Evolutionary conservation across 2,113 vertebrate genomes (phyloP).

Genomic region (Pyrgilauda ruficollis): DNA sequence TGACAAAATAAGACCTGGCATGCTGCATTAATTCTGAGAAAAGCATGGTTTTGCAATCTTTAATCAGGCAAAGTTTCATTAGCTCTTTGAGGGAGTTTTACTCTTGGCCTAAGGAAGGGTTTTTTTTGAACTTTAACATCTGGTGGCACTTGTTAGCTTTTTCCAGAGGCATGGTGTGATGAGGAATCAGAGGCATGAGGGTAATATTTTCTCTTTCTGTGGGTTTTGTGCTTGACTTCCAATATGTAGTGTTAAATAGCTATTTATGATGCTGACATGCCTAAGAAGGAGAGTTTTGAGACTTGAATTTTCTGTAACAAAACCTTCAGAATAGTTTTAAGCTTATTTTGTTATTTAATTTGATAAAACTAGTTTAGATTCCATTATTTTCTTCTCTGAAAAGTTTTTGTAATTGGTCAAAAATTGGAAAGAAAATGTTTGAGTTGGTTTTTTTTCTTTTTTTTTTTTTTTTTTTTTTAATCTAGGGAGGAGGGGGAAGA

Average conservation of each 20-base stretch:
- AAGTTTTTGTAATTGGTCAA: background rate
- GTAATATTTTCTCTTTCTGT: background rate
- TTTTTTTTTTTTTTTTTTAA: background rate
- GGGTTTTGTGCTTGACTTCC: background rate
- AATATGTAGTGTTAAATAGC: background rate
- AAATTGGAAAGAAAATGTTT: background rate
- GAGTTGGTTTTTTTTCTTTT: no score
- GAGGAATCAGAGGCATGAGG: background rate
- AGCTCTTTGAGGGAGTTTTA: background rate
- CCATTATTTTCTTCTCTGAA: background rate
- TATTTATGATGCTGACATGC: background rate
- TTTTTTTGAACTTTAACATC: background rate
- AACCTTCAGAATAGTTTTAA: background rate
- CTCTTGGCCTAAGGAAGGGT: background rate
- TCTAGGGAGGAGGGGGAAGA: background rate
- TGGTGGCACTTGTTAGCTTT: background rate
- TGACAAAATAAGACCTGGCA: background rate
- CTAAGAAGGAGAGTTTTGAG: background rate
- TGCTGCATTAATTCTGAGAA: background rate
- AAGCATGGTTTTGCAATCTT: background rate
- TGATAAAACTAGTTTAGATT: background rate
- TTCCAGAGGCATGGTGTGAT: background rate
- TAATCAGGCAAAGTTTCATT: background rate
- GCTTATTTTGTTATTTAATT: background rate
- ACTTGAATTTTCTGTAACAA: background rate